Conservation (phyloP, 2,113 vertebrate genomes). For the Macrotus californicus region DNA sequence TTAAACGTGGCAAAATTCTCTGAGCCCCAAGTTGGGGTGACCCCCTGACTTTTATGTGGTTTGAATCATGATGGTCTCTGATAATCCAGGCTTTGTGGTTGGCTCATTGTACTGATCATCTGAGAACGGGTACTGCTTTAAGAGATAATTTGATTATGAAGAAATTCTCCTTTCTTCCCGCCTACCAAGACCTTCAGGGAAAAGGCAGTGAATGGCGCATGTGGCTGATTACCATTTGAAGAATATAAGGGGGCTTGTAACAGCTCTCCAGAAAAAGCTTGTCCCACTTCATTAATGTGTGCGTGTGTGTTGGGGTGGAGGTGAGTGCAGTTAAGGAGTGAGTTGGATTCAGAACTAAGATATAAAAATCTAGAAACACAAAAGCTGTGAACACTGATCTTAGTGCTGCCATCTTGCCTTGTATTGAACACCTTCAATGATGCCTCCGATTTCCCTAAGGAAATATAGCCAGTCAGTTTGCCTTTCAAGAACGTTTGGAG, state of each 20-base stretch:
- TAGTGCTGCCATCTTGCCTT: neutral
- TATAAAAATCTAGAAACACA: neutral
- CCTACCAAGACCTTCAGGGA: neutral
- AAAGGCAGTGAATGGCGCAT: neutral
- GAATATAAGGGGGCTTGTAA: neutral
- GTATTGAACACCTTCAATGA: too few species aligned
- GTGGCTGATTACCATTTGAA: neutral
- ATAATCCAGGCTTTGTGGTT: neutral
- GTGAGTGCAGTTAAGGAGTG: neutral
- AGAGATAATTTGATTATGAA: neutral
- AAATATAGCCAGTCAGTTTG: neutral
- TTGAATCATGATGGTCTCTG: neutral
- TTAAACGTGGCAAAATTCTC: neutral
- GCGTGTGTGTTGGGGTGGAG: neutral
- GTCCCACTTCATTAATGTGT: neutral
- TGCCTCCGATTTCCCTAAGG: neutral
- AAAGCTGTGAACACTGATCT: neutral
- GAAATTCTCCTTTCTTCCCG: neutral
- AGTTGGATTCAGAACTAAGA: neutral
- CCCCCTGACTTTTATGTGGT: neutral
- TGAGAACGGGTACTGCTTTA: neutral
- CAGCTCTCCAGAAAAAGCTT: neutral
- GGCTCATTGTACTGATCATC: neutral
- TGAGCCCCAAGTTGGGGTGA: neutral
- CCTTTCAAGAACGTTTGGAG: neutral